A percentile compares a stretch with the other conserved stretches of the same genome.
Conservation (phyloP, 2,888 invertebrate genomes). For the Tethea ocularis region DNA sequence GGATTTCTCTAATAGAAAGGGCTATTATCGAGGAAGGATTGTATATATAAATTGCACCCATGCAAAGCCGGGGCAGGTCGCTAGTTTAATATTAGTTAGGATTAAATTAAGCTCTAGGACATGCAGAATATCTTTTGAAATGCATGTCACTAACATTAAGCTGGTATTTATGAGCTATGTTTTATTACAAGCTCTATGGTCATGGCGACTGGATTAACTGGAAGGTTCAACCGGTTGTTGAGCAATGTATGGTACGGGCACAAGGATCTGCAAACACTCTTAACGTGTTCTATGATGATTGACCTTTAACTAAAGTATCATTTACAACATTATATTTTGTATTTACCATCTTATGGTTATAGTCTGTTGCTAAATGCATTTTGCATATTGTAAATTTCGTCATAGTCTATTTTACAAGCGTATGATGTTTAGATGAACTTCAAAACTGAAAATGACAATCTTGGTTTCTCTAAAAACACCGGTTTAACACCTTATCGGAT, state of each 20-base stretch:
- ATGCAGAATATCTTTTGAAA: neutral
- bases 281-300: constrained; percentile 35
- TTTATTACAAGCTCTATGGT: constrained; percentile 11
- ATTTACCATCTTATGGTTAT: neutral
- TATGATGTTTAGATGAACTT: too few relatives aligned
- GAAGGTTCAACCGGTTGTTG: constrained; percentile 45
- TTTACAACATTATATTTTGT: constrained; percentile 13
- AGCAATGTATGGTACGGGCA: constrained; percentile 36
- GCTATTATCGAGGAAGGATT: too few relatives aligned
- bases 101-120: too few relatives aligned
- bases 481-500: neutral
- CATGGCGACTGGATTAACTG: constrained; percentile 37
- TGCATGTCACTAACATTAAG: neutral
- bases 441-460: too few relatives aligned
- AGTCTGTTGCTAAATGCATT: neutral
- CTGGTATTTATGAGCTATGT: neutral
- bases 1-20: too few relatives aligned
- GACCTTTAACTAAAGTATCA: constrained; percentile 41
- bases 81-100: too few relatives aligned
- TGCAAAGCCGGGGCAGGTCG: too few relatives aligned
- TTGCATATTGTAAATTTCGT: neutral
- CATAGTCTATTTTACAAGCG: neutral
- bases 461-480: too few relatives aligned
- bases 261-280: constrained; percentile 24
- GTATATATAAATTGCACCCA: too few relatives aligned